Conservation (phyloP, 1,140 invertebrate genomes). For the Brachystomella parvula region DNA sequence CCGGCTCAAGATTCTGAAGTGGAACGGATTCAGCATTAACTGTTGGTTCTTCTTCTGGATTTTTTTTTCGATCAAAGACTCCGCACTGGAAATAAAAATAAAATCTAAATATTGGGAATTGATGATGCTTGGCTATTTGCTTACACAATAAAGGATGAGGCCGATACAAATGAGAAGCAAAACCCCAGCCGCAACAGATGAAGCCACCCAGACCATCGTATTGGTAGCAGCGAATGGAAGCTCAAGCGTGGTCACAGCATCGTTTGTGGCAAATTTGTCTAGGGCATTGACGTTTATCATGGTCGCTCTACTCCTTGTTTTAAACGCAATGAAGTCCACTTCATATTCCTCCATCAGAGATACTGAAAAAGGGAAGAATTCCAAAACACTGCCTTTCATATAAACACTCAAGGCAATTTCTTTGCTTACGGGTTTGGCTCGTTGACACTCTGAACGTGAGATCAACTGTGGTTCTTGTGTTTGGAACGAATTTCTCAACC, state of each 20-base stretch:
- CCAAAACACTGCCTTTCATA: not conserved
- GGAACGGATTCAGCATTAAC: too few relatives aligned
- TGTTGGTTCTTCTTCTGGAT: not conserved
- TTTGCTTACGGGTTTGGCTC: slow-evolving; percentile 1
- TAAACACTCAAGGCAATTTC: not conserved
- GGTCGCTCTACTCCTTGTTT: not conserved
- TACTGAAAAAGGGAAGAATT: not conserved
- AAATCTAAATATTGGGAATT: too few relatives aligned
- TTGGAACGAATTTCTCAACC: not conserved
- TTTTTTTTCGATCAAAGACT: not conserved
- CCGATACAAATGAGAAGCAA: not conserved
- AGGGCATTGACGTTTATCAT: not conserved
- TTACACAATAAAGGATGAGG: slow-evolving; percentile 7
- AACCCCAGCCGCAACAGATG: slow-evolving; percentile 1
- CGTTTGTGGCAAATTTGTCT: not conserved
- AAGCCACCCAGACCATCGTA: not conserved
- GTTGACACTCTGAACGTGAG: not conserved
- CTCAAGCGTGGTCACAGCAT: not conserved
- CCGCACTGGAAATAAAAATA: not conserved
- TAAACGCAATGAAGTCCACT: not conserved
- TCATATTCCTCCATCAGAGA: slow-evolving; percentile 2
- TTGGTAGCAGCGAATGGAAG: not conserved
- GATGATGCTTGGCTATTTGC: too few relatives aligned
- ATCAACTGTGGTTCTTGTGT: not conserved
- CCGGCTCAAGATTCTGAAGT: too few relatives aligned